Evolutionary conservation across 2,113 vertebrate species (phyloP).

Genomic region (Crotalus viridis): DNA sequence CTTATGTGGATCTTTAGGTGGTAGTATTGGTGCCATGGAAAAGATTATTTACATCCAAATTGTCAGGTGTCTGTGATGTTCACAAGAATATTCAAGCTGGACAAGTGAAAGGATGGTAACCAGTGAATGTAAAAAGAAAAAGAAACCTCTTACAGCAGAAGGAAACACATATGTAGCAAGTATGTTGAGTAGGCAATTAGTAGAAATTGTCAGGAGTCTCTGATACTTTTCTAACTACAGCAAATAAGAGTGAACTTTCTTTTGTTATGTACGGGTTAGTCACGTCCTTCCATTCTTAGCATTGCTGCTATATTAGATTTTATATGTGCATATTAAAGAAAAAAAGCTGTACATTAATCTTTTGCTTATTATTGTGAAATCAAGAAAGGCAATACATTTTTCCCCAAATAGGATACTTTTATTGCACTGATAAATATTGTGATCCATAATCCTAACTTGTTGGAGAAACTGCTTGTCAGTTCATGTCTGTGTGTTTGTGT

Average conservation of each 20-base stretch:
- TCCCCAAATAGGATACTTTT: constrained; percentile 77
- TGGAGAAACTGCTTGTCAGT: constrained; percentile 61
- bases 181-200: constrained; percentile 14
- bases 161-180: constrained; percentile 6
- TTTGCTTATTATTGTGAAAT: constrained; percentile 74
- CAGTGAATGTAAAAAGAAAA: not conserved
- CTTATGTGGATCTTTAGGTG: fast-evolving
- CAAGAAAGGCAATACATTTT: constrained; percentile 81
- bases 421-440: constrained; percentile 76
- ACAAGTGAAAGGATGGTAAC: not conserved
- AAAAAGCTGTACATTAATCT: constrained; percentile 64
- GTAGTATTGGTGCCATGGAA: not conserved
- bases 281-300: constrained; percentile 69
- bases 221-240: constrained; percentile 15
- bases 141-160: constrained; percentile 18
- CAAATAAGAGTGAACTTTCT: constrained; percentile 50
- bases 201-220: constrained; percentile 47
- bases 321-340: constrained; percentile 60
- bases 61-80: not conserved
- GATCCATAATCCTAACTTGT: constrained; percentile 69
- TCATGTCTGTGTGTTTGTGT: constrained; percentile 44
- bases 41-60: not conserved
- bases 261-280: constrained; percentile 66
- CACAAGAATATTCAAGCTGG: not conserved
- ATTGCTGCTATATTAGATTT: constrained; percentile 71